Conservation (phyloP, 2,113 vertebrate species). For the Zosterops hypoxanthus region DNA sequence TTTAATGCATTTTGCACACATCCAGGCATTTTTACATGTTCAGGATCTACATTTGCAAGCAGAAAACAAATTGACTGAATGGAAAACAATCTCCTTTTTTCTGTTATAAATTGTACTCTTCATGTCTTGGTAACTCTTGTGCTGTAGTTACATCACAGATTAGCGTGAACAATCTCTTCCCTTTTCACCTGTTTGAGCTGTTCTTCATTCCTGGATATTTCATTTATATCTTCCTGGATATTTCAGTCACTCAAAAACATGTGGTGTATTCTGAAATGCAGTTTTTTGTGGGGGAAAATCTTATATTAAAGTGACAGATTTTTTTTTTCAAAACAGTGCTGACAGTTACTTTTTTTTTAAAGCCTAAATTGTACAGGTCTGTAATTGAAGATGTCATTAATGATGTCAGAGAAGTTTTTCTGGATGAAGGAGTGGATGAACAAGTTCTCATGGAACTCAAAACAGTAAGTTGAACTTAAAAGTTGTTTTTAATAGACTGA, state of each 20-base stretch:
- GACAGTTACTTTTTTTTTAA: not conserved
- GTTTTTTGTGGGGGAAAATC: rapidly evolving
- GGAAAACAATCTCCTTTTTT: not conserved
- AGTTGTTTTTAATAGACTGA: not conserved
- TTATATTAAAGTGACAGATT: not conserved
- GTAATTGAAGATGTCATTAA: conserved; percentile 99
- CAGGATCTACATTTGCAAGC: not conserved
- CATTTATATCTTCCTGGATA: not conserved
- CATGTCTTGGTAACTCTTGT: not conserved
- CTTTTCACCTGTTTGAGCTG: not conserved
- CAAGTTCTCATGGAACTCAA: conserved; percentile 97
- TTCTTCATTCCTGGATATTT: not conserved
- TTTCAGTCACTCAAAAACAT: not conserved
- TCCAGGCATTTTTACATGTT: not conserved
- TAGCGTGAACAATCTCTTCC: not conserved
- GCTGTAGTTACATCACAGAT: not conserved
- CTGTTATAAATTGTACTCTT: not conserved
- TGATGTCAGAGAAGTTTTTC: conserved; percentile 95
- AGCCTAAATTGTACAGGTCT: conserved; percentile 96
- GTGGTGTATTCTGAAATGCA: not conserved
- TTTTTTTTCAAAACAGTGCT: not conserved
- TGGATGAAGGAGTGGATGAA: conserved; percentile 97
- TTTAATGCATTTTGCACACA: not conserved
- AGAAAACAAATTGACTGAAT: not conserved
- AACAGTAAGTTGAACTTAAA: conserved; percentile 82